Evolutionary conservation across 2,113 vertebrate genomes (phyloP), one percentile per base, ranked within the genome.

Genomic region (Spea bombifrons): DNA sequence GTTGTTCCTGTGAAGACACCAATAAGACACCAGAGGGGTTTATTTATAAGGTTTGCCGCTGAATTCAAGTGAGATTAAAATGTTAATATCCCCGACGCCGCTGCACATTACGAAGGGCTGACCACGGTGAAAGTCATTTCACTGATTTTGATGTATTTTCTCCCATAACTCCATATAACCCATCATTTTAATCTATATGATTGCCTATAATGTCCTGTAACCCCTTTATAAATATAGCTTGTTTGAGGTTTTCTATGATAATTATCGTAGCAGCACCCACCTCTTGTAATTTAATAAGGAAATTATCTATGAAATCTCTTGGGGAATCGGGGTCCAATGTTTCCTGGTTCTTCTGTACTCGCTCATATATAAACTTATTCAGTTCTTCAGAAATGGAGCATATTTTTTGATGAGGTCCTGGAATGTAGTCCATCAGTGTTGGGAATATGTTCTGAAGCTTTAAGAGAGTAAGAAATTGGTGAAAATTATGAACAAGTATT

Each of bases 251-350:
- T 30, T 30, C 1, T 30, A 30, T 30, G 30, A 2, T 30, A 30
- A 30, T 30, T 30, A 30, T 30, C 30, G 1, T 30, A 30, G 30
- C 30, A 30, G 30, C 30, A 8, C 75, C 45, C 59, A 92, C 91
- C 83, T 89, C 81, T 15, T 90, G 82, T 81, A 89, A 89, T 75
- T 83, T 83, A 53, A 90, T 71, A 49, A 92, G 76, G 71, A 84
- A 92, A 30, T 71, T 53, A 2, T 92, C 88, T 0, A 90, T 89
- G 44, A 84, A 84, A 73, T 91, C 86, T 59, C 75, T 66, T 0
- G 90, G 88, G 2, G 16, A 5, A 0, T n/a, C 82, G 64, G 84
- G 77, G 65, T 91, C 86, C 64, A 90, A n/a, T 30, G 77, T 83
- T 46, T 83, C 63, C 0, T 57, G 65, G 69, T 88, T 86, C 5